Base-by-base conservation (phyloP, 2,888 invertebrate species). In the Odontomyia ornata region DNA sequence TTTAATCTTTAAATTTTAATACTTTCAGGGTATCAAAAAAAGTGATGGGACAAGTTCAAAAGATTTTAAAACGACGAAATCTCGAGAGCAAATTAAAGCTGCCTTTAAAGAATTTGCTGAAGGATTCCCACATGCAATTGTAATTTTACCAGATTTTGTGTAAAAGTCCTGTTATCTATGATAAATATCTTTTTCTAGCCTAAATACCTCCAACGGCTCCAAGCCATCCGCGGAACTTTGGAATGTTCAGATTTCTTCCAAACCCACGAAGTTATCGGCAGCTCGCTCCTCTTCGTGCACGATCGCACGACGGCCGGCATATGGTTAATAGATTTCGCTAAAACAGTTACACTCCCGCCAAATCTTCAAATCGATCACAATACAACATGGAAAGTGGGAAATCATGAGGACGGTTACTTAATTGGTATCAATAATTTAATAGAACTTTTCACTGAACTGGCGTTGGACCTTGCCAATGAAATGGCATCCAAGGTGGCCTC, bases 281-380 rank as follows among this genome's bases (percentile, higher is more conserved):
- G 97, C 86, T 97, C 97, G 27, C 88, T 99, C 77, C 90, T 99
- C 77, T 96, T 99, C 85, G 96, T 99, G 75, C 98, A 97, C 88
- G 98, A 99, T 86, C 90, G 92, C 76, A 90, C 91, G 80, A 93
- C 92, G 84, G 95, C 97, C 30, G 95, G 95, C 79, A 92, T 97
- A 15, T 99, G 98, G 98, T 91, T 99, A 89, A 99, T 99, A 81
- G 98, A 99, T 87, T 99, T 99, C 85, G 98, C 98, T 67, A 99
- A 99, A 88, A 97, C 97, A 0, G 90, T 96, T 64, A 91, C 92
- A 15, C 89, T 98, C 47, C 95, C 96, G 0, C 90, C 91, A 0
- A 90, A 92, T 79, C 88, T 93, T 79, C 88, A 86, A 52, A 94
- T 97, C 77, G 91, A 92, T 82, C 98, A 98, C 86, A 91, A 91